Conservation (phyloP, 1,140 invertebrate species). For the Adelges cooleyi region DNA sequence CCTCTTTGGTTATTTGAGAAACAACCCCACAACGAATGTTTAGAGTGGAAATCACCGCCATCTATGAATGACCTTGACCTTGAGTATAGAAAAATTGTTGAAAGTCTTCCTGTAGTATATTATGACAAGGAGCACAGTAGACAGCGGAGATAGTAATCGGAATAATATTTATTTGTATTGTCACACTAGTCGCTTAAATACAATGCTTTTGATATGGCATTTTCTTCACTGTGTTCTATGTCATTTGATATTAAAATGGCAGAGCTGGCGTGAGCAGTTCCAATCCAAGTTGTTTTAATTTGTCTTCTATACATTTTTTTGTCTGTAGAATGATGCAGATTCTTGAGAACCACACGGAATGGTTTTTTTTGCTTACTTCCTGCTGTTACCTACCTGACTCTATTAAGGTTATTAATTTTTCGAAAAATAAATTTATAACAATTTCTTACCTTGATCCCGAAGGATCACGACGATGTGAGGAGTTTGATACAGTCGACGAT, state of each 20-base stretch:
- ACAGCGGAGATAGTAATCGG: neutral
- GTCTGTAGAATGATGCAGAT: too few species aligned
- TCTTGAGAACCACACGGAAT: too few species aligned
- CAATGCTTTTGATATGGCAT: neutral
- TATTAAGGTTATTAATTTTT: too few species aligned
- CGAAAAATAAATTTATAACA: too few species aligned
- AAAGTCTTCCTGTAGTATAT: neutral
- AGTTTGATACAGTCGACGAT: too few species aligned
- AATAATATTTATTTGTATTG: neutral
- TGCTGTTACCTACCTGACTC: too few species aligned
- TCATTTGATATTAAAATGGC: neutral
- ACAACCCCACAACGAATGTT: conserved; percentile 9
- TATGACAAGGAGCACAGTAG: neutral
- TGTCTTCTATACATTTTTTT: too few species aligned
- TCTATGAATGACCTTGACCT: conserved; percentile 9
- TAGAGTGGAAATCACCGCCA: conserved; percentile 12
- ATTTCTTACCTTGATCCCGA: too few species aligned
- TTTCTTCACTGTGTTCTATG: neutral
- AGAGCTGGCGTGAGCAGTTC: neutral
- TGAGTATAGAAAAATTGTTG: neutral
- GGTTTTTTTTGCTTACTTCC: too few species aligned
- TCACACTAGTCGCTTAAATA: neutral
- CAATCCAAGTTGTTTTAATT: too few species aligned
- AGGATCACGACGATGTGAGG: too few species aligned
- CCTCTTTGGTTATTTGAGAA: neutral